phyloP scores from a whole-genome alignment of 2,888 invertebrate species.

The Phanerotoma sp. region DNA sequence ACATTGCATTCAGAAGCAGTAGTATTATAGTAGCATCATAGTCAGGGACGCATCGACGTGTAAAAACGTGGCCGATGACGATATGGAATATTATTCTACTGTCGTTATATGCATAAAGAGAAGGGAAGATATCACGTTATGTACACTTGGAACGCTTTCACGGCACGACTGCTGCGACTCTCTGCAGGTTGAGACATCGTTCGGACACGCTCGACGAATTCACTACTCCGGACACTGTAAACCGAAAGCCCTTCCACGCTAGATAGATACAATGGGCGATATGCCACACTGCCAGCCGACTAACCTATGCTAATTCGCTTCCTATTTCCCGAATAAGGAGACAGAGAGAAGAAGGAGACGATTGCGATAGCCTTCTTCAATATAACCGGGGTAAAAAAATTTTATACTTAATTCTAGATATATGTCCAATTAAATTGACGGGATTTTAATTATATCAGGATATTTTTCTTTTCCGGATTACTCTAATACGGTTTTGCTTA shows the following conservation, averaged over 20 bases:
- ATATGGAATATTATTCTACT: constrained; percentile 23
- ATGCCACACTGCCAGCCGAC: constrained; percentile 12
- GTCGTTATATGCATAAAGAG: constrained; percentile 11
- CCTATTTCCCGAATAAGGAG: constrained; percentile 40
- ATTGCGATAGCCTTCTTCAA: constrained; percentile 18
- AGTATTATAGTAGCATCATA: no score
- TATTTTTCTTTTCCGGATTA: no score
- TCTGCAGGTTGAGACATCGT: constrained; percentile 48
- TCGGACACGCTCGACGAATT: constrained; percentile 46
- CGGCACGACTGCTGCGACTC: constrained; percentile 36
- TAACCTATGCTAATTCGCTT: constrained; percentile 44
- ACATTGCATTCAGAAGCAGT: no score
- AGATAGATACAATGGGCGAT: constrained; percentile 22
- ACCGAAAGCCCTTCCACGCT: constrained; percentile 32
- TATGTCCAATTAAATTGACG: constrained; percentile 16
- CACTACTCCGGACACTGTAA: constrained; percentile 34
- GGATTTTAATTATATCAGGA: background rate
- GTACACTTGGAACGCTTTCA: constrained; percentile 39
- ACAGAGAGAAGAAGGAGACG: constrained; percentile 22
- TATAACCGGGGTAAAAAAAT: background rate
- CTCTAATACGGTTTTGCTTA: no score
- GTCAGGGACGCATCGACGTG: constrained; percentile 39
- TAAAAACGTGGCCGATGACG: constrained; percentile 42
- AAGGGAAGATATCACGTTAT: constrained; percentile 17
- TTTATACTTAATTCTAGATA: background rate